phyloP scores from a whole-genome alignment of 2,113 vertebrate species.

The Ameiurus melas region DNA sequence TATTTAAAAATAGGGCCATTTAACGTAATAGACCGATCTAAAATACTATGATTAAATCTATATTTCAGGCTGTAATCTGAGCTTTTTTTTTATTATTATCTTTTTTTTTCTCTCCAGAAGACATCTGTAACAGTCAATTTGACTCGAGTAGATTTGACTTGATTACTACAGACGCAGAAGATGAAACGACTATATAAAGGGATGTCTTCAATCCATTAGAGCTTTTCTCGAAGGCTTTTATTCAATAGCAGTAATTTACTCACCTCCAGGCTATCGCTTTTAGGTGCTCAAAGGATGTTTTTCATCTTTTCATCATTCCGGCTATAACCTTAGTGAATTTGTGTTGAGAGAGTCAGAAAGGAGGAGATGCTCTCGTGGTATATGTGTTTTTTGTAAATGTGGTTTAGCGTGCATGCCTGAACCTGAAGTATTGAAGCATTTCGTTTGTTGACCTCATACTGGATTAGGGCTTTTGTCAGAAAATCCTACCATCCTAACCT shows the following conservation, averaged over 20 bases:
- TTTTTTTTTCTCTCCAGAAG: neutral
- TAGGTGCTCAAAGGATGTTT: neutral
- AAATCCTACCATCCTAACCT: neutral
- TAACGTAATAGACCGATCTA: neutral
- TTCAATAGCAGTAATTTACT: conserved; percentile 17
- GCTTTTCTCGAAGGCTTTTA: conserved; percentile 25
- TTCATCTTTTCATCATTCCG: neutral
- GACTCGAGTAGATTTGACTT: conserved; percentile 31
- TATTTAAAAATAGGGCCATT: neutral
- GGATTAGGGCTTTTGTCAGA: neutral
- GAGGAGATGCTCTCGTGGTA: neutral
- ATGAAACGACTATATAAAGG: conserved; percentile 24
- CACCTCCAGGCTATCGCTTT: conserved; percentile 23
- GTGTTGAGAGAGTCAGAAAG: neutral
- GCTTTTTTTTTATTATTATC: neutral
- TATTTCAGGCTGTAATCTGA: conserved; percentile 3
- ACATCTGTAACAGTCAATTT: conserved; percentile 4
- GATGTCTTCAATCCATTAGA: conserved; percentile 41
- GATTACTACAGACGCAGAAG: conserved; percentile 24
- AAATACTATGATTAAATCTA: neutral
- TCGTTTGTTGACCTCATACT: neutral
- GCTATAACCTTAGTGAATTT: neutral
- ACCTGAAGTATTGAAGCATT: neutral
- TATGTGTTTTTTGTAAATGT: neutral
- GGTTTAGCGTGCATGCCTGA: neutral